phyloP scores from a whole-genome alignment of 2,113 vertebrate species.

The Leptodactylus fuscus region DNA sequence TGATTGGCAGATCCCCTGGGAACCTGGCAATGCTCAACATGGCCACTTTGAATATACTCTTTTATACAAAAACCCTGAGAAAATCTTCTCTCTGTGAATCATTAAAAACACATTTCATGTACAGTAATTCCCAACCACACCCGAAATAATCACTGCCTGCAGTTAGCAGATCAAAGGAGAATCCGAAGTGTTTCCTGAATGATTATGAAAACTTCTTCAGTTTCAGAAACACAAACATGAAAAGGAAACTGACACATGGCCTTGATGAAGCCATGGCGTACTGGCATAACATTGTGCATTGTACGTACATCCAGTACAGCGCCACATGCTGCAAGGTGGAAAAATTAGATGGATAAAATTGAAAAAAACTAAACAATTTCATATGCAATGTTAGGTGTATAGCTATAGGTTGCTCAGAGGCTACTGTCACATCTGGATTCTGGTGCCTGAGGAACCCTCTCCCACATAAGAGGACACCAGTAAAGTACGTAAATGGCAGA shows the following conservation, averaged over 20 bases:
- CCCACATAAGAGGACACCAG: too few species aligned
- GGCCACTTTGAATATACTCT: constrained; percentile 36
- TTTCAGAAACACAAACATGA: constrained; percentile 53
- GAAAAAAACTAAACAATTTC: background rate
- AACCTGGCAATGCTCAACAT: constrained; percentile 19
- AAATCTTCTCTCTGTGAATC: constrained; percentile 22
- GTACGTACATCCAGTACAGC: background rate
- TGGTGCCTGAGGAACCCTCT: background rate
- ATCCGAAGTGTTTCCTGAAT: constrained; percentile 50
- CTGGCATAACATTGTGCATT: background rate
- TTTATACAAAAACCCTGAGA: constrained; percentile 36
- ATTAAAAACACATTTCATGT: constrained; percentile 44
- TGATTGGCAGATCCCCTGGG: constrained; percentile 5
- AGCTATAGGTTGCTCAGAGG: too few species aligned
- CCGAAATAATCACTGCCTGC: constrained; percentile 29
- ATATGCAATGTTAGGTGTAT: background rate
- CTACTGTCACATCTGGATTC: too few species aligned
- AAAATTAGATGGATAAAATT: background rate
- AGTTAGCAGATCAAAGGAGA: constrained; percentile 33
- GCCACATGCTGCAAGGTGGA: background rate
- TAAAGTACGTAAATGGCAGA: too few species aligned
- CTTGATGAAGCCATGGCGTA: background rate
- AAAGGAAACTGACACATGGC: constrained; percentile 45
- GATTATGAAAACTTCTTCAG: constrained; percentile 40
- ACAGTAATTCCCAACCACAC: constrained; percentile 52